These are phyloP conservation scores for Peromyscus californicus DNA, from an alignment of 2,113 vertebrate genomes.

Conservation along the genomic window DNA sequence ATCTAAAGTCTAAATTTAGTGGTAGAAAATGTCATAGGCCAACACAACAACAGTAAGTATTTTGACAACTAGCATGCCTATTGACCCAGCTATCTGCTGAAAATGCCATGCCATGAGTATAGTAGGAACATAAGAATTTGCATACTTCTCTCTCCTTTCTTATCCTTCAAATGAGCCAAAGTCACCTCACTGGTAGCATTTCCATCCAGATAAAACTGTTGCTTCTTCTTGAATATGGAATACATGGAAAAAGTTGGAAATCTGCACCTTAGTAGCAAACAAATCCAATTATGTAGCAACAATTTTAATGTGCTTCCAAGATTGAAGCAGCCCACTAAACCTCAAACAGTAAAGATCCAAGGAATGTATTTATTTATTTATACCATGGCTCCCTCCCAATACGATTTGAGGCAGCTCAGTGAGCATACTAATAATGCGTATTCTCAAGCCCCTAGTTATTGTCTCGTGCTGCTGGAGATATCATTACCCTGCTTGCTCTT, in stretches of 20 bases:
- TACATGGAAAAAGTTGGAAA: conserved; percentile 48
- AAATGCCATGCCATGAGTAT: neutral
- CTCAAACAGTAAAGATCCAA: conserved; percentile 72
- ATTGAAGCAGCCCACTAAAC: conserved; percentile 67
- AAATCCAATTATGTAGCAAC: conserved; percentile 71
- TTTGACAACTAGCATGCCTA: neutral
- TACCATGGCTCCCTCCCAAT: conserved; percentile 73
- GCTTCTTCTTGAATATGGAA: neutral
- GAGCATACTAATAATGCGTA: conserved; percentile 78
- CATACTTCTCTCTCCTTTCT: neutral
- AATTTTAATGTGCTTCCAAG: conserved; percentile 71
- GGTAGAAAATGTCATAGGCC: neutral
- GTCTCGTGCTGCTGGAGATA: conserved; percentile 20
- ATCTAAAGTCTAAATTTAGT: neutral
- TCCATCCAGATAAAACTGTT: conserved; percentile 9
- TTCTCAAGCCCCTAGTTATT: conserved; percentile 72
- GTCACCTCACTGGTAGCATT: neutral
- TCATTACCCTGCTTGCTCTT: conserved; percentile 70
- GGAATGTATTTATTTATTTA: conserved; percentile 79
- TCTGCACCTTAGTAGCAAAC: conserved; percentile 47
- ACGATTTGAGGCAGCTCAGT: conserved; percentile 78
- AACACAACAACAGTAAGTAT: neutral
- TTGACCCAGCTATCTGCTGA: neutral
- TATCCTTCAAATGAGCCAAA: conserved; percentile 26
- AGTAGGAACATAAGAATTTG: neutral